Evolutionary conservation across 2,888 invertebrate species (phyloP), one percentile per base, ranked within the genome.

Genomic region (Dioctria linearis): DNA sequence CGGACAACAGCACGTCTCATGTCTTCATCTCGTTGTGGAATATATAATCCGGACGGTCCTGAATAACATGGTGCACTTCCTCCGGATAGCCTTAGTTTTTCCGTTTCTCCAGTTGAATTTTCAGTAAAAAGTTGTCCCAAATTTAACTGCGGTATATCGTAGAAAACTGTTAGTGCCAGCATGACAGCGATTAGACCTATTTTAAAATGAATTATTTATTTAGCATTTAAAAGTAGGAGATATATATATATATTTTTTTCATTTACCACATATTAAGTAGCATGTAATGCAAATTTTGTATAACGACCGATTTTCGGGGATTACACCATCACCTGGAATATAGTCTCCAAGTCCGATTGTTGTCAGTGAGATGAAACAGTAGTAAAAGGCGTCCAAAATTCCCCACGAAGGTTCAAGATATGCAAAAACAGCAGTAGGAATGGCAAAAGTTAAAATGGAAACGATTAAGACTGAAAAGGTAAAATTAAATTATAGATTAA

Each of bases 271-370:
- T 46, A 86, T 83, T 78, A 85, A 90, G 91, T 91, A 89, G 94
- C 95, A 91, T 81, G 95, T 95, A 40, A 94, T 95, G 80, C 91
- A 91, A 78, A 96, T 93, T 91, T 96, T 96, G 89, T 97, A 97
- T 13, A 96, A 84, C 0, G 95, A 94, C 63, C 95, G 90, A 89
- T 93, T 92, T n/a, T 92, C 91, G 86, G 95, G 94, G 83, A 93
- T 91, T 0, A 94, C 92, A 8, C 92, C 91, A 86, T 96, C 96
- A 51, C 86, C 86, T 0, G 96, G 96, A 83, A 96, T 95, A 89
- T 95, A 96, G 89, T 97, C 97, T 0, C 96, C 96, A 3, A 97
- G 91, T 11, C 96, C 95, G 85, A 97, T 95, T 82, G 96, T 96
- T 40, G 96, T 96, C 83, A 97, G 90, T 11, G 96, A 96, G 85